Evolutionary conservation across 2,797 vertebrate species (phyloP).

Genomic region (Artibeus lituratus): DNA sequence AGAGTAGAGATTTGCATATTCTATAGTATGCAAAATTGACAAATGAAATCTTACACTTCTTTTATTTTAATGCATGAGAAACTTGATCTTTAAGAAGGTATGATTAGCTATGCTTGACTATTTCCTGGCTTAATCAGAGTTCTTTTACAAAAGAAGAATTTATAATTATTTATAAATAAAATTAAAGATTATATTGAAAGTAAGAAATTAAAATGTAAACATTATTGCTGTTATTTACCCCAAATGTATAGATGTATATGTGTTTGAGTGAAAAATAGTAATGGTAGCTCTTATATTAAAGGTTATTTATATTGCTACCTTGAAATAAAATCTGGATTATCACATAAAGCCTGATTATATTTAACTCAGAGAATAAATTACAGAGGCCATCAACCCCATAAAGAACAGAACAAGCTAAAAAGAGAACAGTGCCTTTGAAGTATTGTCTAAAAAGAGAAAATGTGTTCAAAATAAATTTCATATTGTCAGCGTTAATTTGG

Average conservation of each 20-base stretch:
- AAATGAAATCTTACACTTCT: conserved; percentile 58
- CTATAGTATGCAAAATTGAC: conserved; percentile 43
- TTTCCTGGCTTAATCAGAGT: conserved; percentile 53
- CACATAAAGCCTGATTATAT: neutral
- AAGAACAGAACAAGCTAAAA: conserved; percentile 43
- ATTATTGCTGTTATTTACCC: neutral
- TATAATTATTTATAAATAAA: conserved; percentile 43
- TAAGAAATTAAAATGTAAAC: conserved; percentile 27
- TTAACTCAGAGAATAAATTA: neutral
- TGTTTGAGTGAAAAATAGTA: neutral
- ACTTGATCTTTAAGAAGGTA: conserved; percentile 39
- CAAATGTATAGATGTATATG: neutral
- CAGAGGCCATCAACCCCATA: neutral
- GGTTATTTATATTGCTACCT: neutral
- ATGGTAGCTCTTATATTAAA: neutral
- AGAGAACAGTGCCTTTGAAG: neutral
- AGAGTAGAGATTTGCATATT: conserved; percentile 34
- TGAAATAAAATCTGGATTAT: neutral
- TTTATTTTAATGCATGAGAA: conserved; percentile 51
- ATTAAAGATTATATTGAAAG: conserved; percentile 5
- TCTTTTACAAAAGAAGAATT: conserved; percentile 29
- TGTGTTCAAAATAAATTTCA: neutral
- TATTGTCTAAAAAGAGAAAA: conserved; percentile 1
- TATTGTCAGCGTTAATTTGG: neutral
- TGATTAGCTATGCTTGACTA: conserved; percentile 46